Evolutionary conservation across 2,113 vertebrate species (phyloP).

Genomic region (Thalassarche chlororhynchos): DNA sequence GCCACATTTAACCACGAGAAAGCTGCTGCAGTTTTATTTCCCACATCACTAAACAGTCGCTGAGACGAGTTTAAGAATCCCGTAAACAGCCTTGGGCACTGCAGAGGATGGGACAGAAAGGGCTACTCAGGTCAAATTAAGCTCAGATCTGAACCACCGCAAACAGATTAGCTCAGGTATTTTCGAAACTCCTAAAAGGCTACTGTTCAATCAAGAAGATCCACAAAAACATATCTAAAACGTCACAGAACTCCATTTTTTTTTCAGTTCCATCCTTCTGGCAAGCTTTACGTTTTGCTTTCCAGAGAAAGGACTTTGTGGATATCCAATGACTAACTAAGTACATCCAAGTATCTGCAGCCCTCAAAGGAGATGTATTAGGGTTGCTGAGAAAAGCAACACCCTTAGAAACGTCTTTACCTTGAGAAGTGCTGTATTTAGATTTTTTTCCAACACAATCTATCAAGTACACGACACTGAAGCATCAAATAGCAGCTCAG

Average conservation of each 20-base stretch:
- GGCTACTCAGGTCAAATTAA: not conserved
- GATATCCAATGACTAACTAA: not conserved
- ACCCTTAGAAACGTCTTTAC: not conserved
- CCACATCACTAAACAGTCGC: not conserved
- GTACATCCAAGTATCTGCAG: not conserved
- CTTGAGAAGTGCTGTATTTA: not conserved
- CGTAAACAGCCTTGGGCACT: not conserved
- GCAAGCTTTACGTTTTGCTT: not conserved
- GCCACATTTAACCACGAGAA: accelerated
- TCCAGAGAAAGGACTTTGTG: not conserved
- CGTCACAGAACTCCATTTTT: not conserved
- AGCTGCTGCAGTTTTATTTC: not conserved
- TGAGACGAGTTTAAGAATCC: not conserved
- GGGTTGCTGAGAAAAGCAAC: not conserved
- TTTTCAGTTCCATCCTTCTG: not conserved
- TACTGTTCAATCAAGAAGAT: not conserved
- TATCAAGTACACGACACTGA: not conserved
- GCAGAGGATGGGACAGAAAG: not conserved
- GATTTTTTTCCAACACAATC: not conserved
- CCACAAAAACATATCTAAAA: not conserved
- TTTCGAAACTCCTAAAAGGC: not conserved
- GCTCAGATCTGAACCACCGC: not conserved
- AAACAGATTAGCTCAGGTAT: not conserved
- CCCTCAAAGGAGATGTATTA: not conserved
- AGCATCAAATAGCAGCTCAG: not conserved